Base-by-base conservation (phyloP, 1,140 invertebrate genomes). In the Neodiprion fabricii region DNA sequence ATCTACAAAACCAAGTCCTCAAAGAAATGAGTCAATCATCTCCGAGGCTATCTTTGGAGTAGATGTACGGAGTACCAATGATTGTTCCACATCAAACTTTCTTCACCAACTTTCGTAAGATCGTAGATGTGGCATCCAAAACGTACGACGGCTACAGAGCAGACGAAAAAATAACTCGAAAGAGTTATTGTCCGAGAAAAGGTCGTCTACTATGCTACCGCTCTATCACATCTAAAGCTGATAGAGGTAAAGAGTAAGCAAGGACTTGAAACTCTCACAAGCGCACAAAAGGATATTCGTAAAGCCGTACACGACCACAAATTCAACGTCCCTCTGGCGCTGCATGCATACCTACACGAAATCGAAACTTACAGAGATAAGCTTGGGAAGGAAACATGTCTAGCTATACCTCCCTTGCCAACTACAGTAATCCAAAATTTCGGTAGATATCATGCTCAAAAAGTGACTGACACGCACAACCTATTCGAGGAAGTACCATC, bases 401-500 rank as follows among this genome's bases (percentile, higher is more conserved):
- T 79, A 1, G 28, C 76, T 10, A 50, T 79, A 9, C 81, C 81
- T 17, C 1, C 49, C 7, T 69, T 82, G 40, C 79, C 80, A 48
- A 75, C 69, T 1, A 75, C 74, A 23, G 74, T 78, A 68, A 75
- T 76, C 12, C 76, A 81, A 75, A 61, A 72, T 1, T 72, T 79
- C 40, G 81, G 78, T n/a, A 78, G 79, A 4, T 82, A 82, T 61
- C 81, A 83, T 70, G 78, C 79, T 2, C 66, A 7, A 9, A 72
- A 82, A 5, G 74, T 66, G 28, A 50, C 48, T 1, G 74, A 82
- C 48, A 81, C 74, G 2, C 81, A 82, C 69, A 83, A 81, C 66
- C 21, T 80, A 11, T 83, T 80, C 71, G 81, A 83, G 76, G 81
- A 82, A 70, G 75, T 82, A 23, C 81, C 81, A 7, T 81, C 78